These are phyloP conservation scores for Carcharodon carcharias DNA, from an alignment of 2,797 vertebrate species.

Conservation along the genomic window DNA sequence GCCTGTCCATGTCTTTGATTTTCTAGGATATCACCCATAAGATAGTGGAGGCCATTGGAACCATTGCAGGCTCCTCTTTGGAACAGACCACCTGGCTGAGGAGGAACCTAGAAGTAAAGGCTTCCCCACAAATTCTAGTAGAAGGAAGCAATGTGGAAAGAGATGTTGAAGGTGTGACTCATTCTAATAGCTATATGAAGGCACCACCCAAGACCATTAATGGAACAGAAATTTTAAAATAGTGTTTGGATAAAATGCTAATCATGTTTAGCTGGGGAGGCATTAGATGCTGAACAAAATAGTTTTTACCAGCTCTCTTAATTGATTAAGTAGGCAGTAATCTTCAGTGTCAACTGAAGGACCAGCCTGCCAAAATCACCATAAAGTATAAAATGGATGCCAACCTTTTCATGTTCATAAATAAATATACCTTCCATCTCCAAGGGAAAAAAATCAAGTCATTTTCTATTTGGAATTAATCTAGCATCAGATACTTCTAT, in stretches of 20 bases:
- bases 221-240: not conserved
- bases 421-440: not conserved
- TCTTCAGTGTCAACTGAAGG: not conserved
- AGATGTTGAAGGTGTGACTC: conserved; percentile 82
- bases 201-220: not conserved
- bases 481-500: not conserved
- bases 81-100: conserved; percentile 97
- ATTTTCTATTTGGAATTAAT: not conserved
- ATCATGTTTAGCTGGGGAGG: not conserved
- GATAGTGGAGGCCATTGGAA: conserved; percentile 92
- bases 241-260: not conserved
- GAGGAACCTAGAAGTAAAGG: conserved; percentile 92
- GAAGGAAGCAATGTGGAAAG: conserved; percentile 81
- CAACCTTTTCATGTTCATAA: not conserved
- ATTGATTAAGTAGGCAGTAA: not conserved
- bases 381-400: not conserved
- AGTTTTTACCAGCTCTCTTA: not conserved
- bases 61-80: conserved; percentile 89
- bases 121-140: conserved; percentile 90
- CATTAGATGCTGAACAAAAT: not conserved
- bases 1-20: not conserved
- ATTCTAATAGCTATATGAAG: not conserved
- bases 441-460: not conserved
- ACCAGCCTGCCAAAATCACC: not conserved
- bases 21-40: conserved; percentile 91